A percentile compares a stretch with the other conserved stretches of the same genome.
Conservation (phyloP, 1,140 invertebrate species). For the Hetaerina americana region DNA sequence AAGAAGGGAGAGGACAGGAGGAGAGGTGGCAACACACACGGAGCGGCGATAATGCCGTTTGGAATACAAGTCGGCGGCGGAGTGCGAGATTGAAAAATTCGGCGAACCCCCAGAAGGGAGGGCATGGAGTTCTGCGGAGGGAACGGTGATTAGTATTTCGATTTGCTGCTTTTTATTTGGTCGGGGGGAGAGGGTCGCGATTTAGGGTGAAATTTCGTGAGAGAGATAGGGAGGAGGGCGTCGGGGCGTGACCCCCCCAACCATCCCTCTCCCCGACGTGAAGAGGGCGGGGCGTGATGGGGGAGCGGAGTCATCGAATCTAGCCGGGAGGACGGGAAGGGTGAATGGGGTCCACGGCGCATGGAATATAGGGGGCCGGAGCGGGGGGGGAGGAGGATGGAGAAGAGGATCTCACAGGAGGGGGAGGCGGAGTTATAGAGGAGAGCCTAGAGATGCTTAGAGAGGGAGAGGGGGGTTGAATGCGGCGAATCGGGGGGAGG, state of each 20-base stretch:
- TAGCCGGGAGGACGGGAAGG: background rate
- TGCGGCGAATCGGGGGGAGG: too few relatives aligned
- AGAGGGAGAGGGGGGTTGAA: too few relatives aligned
- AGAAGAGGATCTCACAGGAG: background rate
- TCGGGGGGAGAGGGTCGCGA: background rate
- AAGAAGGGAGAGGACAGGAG: too few relatives aligned
- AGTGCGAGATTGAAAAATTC: background rate
- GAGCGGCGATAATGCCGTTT: background rate
- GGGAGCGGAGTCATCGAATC: background rate
- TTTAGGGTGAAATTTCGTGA: background rate
- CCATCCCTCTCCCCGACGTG: background rate
- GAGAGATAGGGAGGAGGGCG: background rate
- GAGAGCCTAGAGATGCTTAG: too few relatives aligned
- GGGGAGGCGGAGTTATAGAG: too few relatives aligned
- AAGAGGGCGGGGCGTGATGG: background rate
- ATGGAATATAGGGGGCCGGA: background rate
- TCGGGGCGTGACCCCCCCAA: too few relatives aligned
- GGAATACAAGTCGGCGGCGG: too few relatives aligned
- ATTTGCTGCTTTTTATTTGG: background rate
- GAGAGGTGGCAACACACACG: background rate
- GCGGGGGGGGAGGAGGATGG: background rate
- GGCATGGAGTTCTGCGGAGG: too few relatives aligned
- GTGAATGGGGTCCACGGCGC: background rate
- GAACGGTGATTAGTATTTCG: background rate
- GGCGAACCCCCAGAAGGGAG: too few relatives aligned